Evolutionary conservation across 2,113 vertebrate species (phyloP).

Genomic region (Osmerus mordax): DNA sequence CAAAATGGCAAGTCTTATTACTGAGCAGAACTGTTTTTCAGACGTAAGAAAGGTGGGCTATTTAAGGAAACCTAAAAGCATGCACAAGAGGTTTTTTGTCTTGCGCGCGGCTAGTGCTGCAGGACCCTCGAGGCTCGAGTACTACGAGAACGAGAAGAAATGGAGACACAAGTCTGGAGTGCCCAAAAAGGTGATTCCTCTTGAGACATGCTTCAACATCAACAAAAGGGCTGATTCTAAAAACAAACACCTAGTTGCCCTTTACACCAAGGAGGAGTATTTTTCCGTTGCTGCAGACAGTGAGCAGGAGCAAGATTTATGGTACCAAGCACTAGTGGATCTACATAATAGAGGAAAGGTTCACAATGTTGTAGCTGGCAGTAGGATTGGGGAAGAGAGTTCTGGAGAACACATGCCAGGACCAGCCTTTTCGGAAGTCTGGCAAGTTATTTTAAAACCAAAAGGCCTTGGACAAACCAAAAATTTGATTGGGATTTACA

Average conservation of each 20-base stretch:
- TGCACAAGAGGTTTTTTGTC: slow-evolving; percentile 91
- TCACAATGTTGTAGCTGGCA: slow-evolving; percentile 66
- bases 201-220: slow-evolving; percentile 90
- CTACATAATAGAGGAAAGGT: slow-evolving; percentile 83
- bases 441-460: slow-evolving; percentile 90
- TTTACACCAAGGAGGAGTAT: slow-evolving; percentile 88
- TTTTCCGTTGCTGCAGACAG: slow-evolving; percentile 86
- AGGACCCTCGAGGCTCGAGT: slow-evolving; percentile 85
- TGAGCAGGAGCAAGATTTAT: slow-evolving; percentile 84
- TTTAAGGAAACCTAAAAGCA: slow-evolving; percentile 92
- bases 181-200: slow-evolving; percentile 85
- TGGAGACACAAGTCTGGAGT: slow-evolving; percentile 88
- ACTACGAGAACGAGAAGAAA: slow-evolving; percentile 92
- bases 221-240: slow-evolving; percentile 91
- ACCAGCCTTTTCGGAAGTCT: slow-evolving; percentile 86
- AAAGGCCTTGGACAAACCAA: slow-evolving; percentile 87
- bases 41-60: slow-evolving; percentile 91
- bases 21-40: slow-evolving; percentile 76
- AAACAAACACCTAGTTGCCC: slow-evolving; percentile 87
- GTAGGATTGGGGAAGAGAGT: slow-evolving; percentile 69
- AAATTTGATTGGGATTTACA: slow-evolving; percentile 89
- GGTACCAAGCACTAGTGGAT: slow-evolving; percentile 84
- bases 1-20: slow-evolving; percentile 78
- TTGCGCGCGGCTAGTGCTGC: slow-evolving; percentile 81
- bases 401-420: slow-evolving; percentile 78